Percentiles rank a stretch among this genome's conserved stretches.
Evolutionary conservation across 2,888 invertebrate genomes (phyloP).

Genomic region (Cantharis rufa): DNA sequence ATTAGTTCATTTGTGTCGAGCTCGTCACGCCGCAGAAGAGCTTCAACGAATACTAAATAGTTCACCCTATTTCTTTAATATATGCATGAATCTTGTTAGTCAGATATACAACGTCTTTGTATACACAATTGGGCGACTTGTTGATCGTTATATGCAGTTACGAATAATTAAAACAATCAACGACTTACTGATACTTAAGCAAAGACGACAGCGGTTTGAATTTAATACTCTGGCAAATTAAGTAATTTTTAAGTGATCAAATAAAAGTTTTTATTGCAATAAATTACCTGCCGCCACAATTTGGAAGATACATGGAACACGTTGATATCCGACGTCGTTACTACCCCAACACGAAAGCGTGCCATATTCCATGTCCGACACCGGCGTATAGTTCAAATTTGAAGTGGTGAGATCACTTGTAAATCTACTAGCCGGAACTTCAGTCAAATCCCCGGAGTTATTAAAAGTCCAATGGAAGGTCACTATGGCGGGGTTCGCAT

Average conservation of each 20-base stretch:
- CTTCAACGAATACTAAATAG: conserved; percentile 33
- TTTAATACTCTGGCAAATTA: background rate
- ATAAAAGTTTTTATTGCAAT: background rate
- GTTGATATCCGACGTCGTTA: conserved; percentile 82
- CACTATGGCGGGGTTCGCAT: conserved; percentile 84
- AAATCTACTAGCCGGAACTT: conserved; percentile 71
- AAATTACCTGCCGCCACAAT: conserved; percentile 78
- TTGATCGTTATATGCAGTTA: conserved; percentile 16
- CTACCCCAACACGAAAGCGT: conserved; percentile 85
- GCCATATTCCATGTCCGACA: conserved; percentile 87
- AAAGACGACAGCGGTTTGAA: background rate
- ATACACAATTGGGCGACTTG: conserved; percentile 14
- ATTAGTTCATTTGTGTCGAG: conserved; percentile 42
- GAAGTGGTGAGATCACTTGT: conserved; percentile 71
- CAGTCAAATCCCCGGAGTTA: conserved; percentile 84
- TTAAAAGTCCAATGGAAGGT: conserved; percentile 93
- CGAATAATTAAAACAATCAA: conserved; percentile 11
- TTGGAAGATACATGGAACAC: conserved; percentile 84
- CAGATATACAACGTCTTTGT: conserved; percentile 20
- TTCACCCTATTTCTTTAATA: conserved; percentile 35
- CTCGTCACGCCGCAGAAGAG: conserved; percentile 34
- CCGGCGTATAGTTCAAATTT: conserved; percentile 82
- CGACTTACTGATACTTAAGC: conserved; percentile 5
- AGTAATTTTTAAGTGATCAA: background rate
- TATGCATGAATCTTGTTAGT: conserved; percentile 20